phyloP scores from a whole-genome alignment of 30 jellyfish, hydroid and myxozoan genomes.

The Aurelia sp. region DNA sequence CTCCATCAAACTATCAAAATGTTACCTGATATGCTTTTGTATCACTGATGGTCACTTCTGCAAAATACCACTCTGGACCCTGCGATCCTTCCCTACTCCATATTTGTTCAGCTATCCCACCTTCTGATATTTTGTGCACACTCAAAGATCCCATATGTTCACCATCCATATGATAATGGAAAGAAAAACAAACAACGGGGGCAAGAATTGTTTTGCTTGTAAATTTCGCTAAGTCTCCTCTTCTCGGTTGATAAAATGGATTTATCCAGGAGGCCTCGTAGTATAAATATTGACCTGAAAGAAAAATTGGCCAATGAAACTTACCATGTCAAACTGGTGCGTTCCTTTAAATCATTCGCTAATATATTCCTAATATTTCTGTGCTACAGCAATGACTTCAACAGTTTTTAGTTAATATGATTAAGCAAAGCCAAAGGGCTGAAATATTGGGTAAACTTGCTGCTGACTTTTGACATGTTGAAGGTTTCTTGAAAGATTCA shows the following conservation, averaged over 20 bases:
- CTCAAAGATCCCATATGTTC: constrained; percentile 29
- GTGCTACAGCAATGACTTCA: too few species aligned
- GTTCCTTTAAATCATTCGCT: too few species aligned
- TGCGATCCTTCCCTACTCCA: constrained; percentile 86
- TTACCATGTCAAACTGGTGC: too few species aligned
- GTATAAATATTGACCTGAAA: constrained; percentile 72
- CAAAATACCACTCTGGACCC: constrained; percentile 78
- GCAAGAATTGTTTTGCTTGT: constrained; percentile 61
- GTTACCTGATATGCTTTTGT: constrained; percentile 56
- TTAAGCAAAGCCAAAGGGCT: too few species aligned
- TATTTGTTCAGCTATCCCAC: constrained; percentile 4
- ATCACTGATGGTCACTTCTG: constrained; percentile 51
- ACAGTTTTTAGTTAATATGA: too few species aligned
- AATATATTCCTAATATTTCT: too few species aligned
- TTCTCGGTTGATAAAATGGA: constrained; percentile 1
- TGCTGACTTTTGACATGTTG: too few species aligned
- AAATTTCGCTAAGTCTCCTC: constrained; percentile 55
- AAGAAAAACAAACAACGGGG: constrained; percentile 62
- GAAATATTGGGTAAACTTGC: too few species aligned
- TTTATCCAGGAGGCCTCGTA: constrained; percentile 86
- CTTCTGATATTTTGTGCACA: constrained; percentile 8
- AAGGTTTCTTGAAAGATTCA: too few species aligned
- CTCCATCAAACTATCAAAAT: too few species aligned
- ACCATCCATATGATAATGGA: constrained; percentile 91
- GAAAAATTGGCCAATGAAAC: too few species aligned